Conservation (phyloP, 2,888 invertebrate genomes). For the Cerceris ruficornis region DNA sequence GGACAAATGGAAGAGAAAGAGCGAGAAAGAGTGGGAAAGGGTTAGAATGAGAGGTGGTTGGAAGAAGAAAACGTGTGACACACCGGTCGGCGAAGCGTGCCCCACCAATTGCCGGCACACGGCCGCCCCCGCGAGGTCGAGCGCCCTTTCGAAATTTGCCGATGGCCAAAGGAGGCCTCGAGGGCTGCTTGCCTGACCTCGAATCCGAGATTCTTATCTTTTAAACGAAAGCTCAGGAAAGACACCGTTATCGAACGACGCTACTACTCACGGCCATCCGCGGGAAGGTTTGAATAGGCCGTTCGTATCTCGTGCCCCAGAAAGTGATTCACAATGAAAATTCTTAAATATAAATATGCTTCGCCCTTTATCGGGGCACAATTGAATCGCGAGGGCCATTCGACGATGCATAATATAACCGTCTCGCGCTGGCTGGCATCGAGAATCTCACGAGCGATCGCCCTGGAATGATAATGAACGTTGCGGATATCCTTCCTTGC, state of each 20-base stretch:
- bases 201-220: conserved; percentile 69
- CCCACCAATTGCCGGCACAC: conserved; percentile 41
- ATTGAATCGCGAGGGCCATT: conserved; percentile 21
- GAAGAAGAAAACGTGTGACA: not conserved
- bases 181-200: conserved; percentile 66
- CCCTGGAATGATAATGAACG: no score
- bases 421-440: not conserved
- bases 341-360: conserved; percentile 60
- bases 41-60: not conserved
- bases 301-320: conserved; percentile 44
- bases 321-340: conserved; percentile 62
- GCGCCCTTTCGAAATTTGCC: conserved; percentile 70
- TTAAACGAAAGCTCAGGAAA: conserved; percentile 64
- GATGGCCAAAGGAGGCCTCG: conserved; percentile 68
- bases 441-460: not conserved
- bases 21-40: not conserved
- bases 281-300: conserved; percentile 45
- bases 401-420: conserved; percentile 11
- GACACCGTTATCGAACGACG: conserved; percentile 65
- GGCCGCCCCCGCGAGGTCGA: conserved; percentile 60
- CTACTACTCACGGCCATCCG: conserved; percentile 61
- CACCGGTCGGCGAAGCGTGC: not conserved
- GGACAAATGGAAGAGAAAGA: not conserved
- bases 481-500: no score
- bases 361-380: conserved; percentile 24